A percentile compares a stretch with the other conserved stretches of the same genome.
phyloP scores from a whole-genome alignment of 2,113 vertebrate species.

The Neoarius graeffei region DNA sequence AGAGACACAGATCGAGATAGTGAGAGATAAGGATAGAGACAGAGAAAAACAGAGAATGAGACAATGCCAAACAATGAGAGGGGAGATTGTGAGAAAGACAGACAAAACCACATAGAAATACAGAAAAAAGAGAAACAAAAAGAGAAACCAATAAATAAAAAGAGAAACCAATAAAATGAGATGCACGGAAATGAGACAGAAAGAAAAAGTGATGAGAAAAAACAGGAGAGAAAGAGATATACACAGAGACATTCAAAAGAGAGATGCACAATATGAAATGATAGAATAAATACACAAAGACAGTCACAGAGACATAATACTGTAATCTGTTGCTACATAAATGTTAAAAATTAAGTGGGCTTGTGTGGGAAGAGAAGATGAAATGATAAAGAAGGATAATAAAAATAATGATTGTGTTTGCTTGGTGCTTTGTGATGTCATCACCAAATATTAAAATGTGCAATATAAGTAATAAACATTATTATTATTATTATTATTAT shows the following conservation, averaged over 20 bases:
- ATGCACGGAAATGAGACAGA: not conserved
- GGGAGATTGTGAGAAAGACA: not conserved
- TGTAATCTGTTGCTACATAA: not conserved
- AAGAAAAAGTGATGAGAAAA: not conserved
- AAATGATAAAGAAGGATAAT: not conserved
- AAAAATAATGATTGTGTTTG: not conserved
- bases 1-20: not conserved
- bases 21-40: not conserved
- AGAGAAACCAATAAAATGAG: not conserved
- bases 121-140: not conserved
- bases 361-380: not conserved
- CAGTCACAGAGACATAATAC: not conserved
- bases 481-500: too few species aligned
- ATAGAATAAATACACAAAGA: too few species aligned
- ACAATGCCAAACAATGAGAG: not conserved
- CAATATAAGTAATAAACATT: too few species aligned
- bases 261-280: too few species aligned
- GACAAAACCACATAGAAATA: not conserved
- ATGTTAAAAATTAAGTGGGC: not conserved
- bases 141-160: not conserved
- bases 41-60: not conserved
- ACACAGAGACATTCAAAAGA: not conserved
- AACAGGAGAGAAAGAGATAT: not conserved
- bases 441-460: too few species aligned
- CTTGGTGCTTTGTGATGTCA: not conserved